phyloP scores from a whole-genome alignment of 2,888 invertebrate species.

The Ennomos quercinarius region DNA sequence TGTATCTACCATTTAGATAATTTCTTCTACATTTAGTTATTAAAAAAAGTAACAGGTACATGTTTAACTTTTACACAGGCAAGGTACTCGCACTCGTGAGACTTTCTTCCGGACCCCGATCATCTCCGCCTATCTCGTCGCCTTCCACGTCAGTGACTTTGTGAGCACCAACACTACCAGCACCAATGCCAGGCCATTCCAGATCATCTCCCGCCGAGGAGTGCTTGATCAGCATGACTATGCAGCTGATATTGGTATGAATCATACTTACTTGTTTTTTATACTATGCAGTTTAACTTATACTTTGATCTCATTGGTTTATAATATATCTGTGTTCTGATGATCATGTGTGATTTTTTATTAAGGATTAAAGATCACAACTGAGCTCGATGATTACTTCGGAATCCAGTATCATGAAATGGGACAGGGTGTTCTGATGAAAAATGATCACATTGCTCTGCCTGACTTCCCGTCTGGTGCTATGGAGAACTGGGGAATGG shows the following conservation, averaged over 20 bases:
- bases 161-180: constrained; percentile 61
- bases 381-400: constrained; percentile 85
- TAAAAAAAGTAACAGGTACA: too few species aligned
- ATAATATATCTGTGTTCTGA: background rate
- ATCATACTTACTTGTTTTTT: background rate
- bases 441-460: constrained; percentile 90
- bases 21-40: too few species aligned
- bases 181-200: constrained; percentile 61
- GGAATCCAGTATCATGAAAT: constrained; percentile 82
- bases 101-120: constrained; percentile 85
- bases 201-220: constrained; percentile 74
- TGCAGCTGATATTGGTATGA: constrained; percentile 69
- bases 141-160: constrained; percentile 93
- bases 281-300: too few species aligned
- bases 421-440: constrained; percentile 78
- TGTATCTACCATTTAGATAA: too few species aligned
- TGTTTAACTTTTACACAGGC: constrained; percentile 23
- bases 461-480: constrained; percentile 92
- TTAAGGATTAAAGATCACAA: constrained; percentile 68
- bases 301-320: background rate
- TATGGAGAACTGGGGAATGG: constrained; percentile 95
- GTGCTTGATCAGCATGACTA: constrained; percentile 68
- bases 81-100: constrained; percentile 58
- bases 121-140: constrained; percentile 94
- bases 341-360: too few species aligned